Base-by-base conservation (phyloP, 1,140 invertebrate genomes). In the Papilio glaucus region DNA sequence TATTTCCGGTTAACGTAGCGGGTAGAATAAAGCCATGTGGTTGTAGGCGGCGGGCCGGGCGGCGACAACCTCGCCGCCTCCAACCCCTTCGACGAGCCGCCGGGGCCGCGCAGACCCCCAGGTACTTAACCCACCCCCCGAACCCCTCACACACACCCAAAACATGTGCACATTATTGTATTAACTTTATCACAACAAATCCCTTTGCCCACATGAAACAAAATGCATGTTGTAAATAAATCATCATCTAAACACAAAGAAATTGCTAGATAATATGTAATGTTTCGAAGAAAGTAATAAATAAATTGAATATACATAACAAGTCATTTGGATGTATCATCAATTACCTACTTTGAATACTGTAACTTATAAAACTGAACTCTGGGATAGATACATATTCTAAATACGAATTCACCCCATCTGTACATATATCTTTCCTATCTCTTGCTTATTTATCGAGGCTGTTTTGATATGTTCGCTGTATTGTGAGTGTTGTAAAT, bases 71-170 rank as follows among this genome's bases (percentile, higher is more conserved):
- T 97, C 84, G 96, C 94, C 94, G 95, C 96, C 85, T 96, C 96
- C 86, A 97, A 97, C 94, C 96, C 96, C 76, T 97, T 97, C 94
- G 96, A 97, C 92, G 96, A 97, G 94, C 94, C 95, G 83, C 94
- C 95, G 79, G 95, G 92, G 83, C 92, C 90, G 73, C 83, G 91
- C 80, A 85, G 91, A 87, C 90, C 91, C 81, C 90, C 91, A 89
- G 91, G 91, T 91, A 92, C 84, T 76, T 67, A 77, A 81, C 78
- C 42, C 71, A 62, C 62, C 65, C 63, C 10, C 26, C 75, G 18
- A 37, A 67, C 49, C 70, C 53, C 60, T 49, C 74, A 74, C 70
- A 70, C 63, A 39, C 57, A 42, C 69, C 72, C 37, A n/a, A 18
- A 67, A 74, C 53, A 62, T 15, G 29, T 49, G 38, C 57, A 61